Evolutionary conservation across 2,888 invertebrate genomes (phyloP).

Genomic region (Lordiphosa fenestrarum): DNA sequence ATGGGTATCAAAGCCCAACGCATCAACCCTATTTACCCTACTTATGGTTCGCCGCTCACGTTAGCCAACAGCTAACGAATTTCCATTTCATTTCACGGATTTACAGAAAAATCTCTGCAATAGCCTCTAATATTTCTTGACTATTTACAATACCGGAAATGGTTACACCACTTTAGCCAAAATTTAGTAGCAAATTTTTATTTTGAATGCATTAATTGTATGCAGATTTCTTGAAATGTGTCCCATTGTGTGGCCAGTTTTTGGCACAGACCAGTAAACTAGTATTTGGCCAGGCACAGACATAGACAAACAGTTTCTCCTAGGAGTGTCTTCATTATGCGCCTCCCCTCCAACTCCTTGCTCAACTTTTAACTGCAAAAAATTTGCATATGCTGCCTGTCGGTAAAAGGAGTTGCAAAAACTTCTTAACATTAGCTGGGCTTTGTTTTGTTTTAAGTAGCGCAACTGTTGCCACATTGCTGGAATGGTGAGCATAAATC

Average conservation of each 20-base stretch:
- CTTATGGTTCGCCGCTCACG: no score
- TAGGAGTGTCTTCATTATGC: slow-evolving; percentile 29
- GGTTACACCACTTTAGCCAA: no score
- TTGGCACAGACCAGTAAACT: background rate
- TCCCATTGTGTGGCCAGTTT: no score
- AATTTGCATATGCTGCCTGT: slow-evolving; percentile 69
- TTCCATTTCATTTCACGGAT: no score
- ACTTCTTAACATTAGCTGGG: slow-evolving; percentile 41
- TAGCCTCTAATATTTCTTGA: no score
- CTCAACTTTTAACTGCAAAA: slow-evolving; percentile 34
- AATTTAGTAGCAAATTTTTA: no score
- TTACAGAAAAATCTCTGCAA: no score
- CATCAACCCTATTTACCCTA: no score
- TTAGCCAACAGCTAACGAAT: no score
- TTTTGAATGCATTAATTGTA: background rate
- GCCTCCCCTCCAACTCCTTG: slow-evolving; percentile 16
- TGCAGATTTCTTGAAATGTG: background rate
- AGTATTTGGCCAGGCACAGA: slow-evolving; percentile 11
- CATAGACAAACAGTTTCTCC: slow-evolving; percentile 16
- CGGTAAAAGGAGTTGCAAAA: slow-evolving; percentile 34
- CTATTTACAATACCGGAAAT: no score
- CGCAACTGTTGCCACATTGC: slow-evolving; percentile 54
- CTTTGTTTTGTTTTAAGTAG: slow-evolving; percentile 28
- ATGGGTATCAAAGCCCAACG: no score
- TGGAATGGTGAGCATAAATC: slow-evolving; percentile 38